Evolutionary conservation across 2,888 invertebrate genomes (phyloP).

Genomic region (Lepidocyrtoides sp.): DNA sequence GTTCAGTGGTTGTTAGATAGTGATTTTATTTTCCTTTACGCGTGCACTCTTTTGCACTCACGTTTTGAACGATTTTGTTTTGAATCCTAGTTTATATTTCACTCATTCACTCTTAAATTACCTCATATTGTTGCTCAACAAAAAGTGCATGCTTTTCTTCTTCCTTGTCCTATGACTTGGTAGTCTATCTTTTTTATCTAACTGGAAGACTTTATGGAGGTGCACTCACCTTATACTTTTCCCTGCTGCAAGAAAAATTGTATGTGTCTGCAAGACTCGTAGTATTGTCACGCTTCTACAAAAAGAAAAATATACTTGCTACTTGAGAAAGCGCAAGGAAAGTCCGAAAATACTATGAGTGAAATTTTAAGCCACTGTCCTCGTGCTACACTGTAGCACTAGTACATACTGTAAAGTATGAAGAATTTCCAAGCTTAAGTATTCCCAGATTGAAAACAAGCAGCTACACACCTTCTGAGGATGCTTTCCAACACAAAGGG

Average conservation of each 20-base stretch:
- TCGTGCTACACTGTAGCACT: not conserved
- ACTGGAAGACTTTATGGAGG: too few species aligned
- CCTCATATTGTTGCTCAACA: not conserved
- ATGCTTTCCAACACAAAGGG: slow-evolving; percentile 45
- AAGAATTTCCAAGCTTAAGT: too few species aligned
- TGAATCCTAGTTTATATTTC: too few species aligned
- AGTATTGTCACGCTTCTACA: slow-evolving; percentile 34
- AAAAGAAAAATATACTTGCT: not conserved
- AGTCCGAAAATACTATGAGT: not conserved
- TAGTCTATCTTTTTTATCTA: too few species aligned
- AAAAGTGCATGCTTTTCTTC: not conserved
- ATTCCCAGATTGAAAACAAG: not conserved
- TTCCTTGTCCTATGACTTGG: not conserved
- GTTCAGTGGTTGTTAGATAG: too few species aligned
- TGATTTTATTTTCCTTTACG: too few species aligned
- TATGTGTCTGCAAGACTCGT: not conserved
- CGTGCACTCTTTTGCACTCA: too few species aligned
- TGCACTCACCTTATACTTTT: too few species aligned
- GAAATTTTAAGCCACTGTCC: slow-evolving; percentile 33
- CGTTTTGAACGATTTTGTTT: too few species aligned
- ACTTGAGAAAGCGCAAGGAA: not conserved
- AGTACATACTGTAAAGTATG: too few species aligned
- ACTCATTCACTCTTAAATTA: not conserved
- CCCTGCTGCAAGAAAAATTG: too few species aligned
- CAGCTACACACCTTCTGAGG: not conserved